Percentiles rank a stretch among this genome's conserved stretches.
These are phyloP conservation scores for Pseudomugil gertrudae DNA, from an alignment of 2,797 vertebrate species.

Conservation along the genomic window DNA sequence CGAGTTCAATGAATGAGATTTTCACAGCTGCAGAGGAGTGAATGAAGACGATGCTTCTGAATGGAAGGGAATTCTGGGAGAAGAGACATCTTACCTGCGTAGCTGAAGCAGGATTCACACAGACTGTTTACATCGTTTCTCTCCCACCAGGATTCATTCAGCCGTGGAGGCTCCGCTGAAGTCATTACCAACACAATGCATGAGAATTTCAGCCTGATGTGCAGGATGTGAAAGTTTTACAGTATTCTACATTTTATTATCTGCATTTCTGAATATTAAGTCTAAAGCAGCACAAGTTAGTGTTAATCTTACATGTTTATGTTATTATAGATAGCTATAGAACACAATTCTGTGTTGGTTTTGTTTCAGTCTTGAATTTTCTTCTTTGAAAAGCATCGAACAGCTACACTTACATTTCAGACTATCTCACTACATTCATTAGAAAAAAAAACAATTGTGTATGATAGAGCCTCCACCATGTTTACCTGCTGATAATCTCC, in stretches of 20 bases:
- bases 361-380: background rate
- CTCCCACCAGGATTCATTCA: constrained; percentile 17
- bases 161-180: constrained; percentile 6
- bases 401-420: too few species aligned
- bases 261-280: background rate
- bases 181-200: constrained; percentile 2
- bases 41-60: constrained; percentile 63
- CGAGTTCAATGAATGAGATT: constrained; percentile 62
- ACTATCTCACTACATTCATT: background rate
- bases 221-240: background rate
- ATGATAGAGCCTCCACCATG: background rate
- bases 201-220: background rate
- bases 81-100: constrained; percentile 32
- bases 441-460: background rate
- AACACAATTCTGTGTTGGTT: background rate
- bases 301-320: background rate
- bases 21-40: constrained; percentile 57
- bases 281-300: background rate
- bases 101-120: constrained; percentile 22
- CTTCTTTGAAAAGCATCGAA: background rate
- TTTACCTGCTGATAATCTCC: background rate
- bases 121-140: constrained; percentile 25
- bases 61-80: constrained; percentile 43
- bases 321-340: background rate
- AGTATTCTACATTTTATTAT: background rate